Conservation (phyloP, 1,140 invertebrate species). For the roundworm (Caenorhabditis elegans) region DNA sequence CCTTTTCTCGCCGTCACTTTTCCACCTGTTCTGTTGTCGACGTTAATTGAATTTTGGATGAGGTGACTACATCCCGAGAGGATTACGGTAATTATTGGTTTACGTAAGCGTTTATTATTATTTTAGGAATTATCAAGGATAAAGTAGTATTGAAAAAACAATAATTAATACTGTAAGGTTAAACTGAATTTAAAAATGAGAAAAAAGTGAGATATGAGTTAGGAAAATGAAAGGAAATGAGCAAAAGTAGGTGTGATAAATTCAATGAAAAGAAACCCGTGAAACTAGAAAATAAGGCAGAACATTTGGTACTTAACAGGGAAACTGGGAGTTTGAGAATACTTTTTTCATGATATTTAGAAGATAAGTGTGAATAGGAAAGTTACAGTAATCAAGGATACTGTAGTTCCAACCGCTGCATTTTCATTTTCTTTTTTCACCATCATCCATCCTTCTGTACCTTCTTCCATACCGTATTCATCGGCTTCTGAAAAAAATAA, state of each 20-base stretch:
- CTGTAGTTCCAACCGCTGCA: background rate
- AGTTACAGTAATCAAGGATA: background rate
- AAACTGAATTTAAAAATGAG: background rate
- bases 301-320: background rate
- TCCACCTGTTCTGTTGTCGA: background rate
- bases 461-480: slow-evolving; percentile 20
- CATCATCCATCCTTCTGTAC: slow-evolving; percentile 21
- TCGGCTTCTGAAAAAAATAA: background rate
- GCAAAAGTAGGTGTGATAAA: background rate
- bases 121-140: background rate
- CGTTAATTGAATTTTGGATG: slow-evolving; percentile 32
- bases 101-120: slow-evolving; percentile 13
- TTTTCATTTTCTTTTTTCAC: background rate
- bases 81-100: slow-evolving; percentile 27
- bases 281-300: background rate
- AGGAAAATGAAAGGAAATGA: background rate
- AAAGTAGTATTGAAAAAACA: background rate
- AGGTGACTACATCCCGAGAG: background rate
- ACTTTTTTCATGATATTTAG: background rate
- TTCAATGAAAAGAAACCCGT: background rate
- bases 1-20: background rate
- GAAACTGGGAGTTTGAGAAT: background rate
- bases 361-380: background rate
- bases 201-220: slow-evolving; percentile 17
- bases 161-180: background rate